These are phyloP conservation scores for Listronotus oregonensis DNA, from an alignment of 1,140 invertebrate genomes.

Conservation along the genomic window DNA sequence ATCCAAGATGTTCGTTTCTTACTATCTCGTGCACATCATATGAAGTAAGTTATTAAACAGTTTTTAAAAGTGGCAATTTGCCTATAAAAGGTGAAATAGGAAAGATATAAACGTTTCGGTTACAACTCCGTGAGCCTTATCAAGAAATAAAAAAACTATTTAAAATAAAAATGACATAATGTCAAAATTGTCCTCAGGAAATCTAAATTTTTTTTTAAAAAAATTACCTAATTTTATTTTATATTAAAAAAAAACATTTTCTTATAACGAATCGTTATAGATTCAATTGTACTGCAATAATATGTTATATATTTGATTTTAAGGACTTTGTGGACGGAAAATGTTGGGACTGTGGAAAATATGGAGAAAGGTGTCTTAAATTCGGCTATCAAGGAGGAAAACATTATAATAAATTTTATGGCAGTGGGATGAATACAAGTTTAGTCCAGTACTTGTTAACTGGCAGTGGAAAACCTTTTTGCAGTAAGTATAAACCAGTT, in stretches of 20 bases:
- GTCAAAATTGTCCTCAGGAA: too few species aligned
- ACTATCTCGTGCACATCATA: conserved; percentile 79
- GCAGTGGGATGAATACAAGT: conserved; percentile 51
- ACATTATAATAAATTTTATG: conserved; percentile 58
- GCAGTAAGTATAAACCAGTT: conserved; percentile 81
- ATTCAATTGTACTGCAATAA: too few species aligned
- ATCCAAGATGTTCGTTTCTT: conserved; percentile 73
- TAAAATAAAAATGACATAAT: too few species aligned
- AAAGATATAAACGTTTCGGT: too few species aligned
- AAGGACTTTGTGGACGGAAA: conserved; percentile 72
- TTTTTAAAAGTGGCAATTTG: too few species aligned
- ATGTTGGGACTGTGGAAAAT: conserved; percentile 73
- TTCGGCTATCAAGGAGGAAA: conserved; percentile 69
- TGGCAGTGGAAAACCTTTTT: conserved; percentile 68
- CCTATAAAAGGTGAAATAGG: too few species aligned
- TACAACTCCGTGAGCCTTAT: too few species aligned
- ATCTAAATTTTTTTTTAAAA: too few species aligned
- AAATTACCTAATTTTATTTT: too few species aligned
- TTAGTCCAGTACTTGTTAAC: conserved; percentile 75
- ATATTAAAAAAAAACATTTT: too few species aligned
- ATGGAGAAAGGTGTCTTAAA: conserved; percentile 68
- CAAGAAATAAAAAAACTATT: too few species aligned
- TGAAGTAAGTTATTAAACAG: conserved; percentile 63
- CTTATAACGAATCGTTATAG: too few species aligned
- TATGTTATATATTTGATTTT: conserved; percentile 24